Conservation (phyloP, 2,797 vertebrate species). For the Periophthalmus magnuspinnatus region DNA sequence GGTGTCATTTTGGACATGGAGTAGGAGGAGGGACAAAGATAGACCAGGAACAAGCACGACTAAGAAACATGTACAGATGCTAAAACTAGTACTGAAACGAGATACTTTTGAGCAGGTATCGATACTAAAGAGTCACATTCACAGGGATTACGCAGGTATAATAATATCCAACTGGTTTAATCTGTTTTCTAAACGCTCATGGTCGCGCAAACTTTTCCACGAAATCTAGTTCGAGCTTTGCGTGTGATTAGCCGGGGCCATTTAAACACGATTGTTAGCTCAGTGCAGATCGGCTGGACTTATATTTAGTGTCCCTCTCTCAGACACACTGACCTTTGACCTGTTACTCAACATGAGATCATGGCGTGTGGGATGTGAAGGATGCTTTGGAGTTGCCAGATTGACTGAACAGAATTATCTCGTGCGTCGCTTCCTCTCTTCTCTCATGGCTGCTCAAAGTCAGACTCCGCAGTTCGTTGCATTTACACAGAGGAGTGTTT, state of each 20-base stretch:
- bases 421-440: conserved; percentile 22
- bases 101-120: too few relatives aligned
- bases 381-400: neutral
- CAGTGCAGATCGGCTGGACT: conserved; percentile 32
- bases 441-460: neutral
- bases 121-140: too few relatives aligned
- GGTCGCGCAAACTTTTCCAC: conserved; percentile 22
- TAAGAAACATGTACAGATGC: too few relatives aligned
- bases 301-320: conserved; percentile 46
- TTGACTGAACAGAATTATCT: neutral
- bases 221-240: conserved; percentile 43
- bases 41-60: too few relatives aligned
- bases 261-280: conserved; percentile 34
- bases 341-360: conserved; percentile 46
- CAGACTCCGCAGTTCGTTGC: too few relatives aligned
- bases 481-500: neutral
- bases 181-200: neutral
- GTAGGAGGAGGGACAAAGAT: too few relatives aligned
- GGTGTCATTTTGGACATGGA: too few relatives aligned
- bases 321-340: conserved; percentile 51
- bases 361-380: conserved; percentile 4
- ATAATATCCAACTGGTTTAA: too few relatives aligned
- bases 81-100: too few relatives aligned
- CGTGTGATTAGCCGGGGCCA: conserved; percentile 43
- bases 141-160: too few relatives aligned